Conservation (phyloP, 2,113 vertebrate species). For the Paratilapia polleni region DNA sequence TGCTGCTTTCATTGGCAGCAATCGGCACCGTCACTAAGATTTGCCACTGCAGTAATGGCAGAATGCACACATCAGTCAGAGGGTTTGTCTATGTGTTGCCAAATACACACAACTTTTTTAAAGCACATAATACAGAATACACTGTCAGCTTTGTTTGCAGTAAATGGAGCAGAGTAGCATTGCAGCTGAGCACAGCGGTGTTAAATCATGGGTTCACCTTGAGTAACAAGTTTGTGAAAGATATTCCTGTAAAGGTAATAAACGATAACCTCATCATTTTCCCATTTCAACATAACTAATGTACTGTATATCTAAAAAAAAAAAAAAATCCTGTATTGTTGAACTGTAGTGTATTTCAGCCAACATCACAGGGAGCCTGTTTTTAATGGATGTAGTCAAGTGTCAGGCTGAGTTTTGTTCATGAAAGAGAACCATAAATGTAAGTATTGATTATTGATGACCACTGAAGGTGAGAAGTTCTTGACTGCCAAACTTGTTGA, state of each 20-base stretch:
- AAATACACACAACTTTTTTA: not conserved
- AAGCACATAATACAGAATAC: not conserved
- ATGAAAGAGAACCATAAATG: conserved; percentile 6
- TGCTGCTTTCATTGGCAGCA: not conserved
- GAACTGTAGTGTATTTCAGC: not conserved
- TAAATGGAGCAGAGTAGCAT: not conserved
- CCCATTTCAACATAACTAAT: not conserved
- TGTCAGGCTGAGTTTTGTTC: not conserved
- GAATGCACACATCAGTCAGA: not conserved
- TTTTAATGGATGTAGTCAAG: not conserved
- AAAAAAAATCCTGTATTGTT: not conserved
- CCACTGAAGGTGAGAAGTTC: not conserved
- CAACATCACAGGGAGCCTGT: not conserved
- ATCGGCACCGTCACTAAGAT: not conserved
- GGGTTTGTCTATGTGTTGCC: not conserved
- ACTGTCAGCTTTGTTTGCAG: too few relatives aligned
- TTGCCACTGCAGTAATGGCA: too few relatives aligned
- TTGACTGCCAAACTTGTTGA: conserved; percentile 22
- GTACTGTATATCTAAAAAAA: not conserved
- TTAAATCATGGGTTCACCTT: not conserved
- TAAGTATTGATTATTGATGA: not conserved
- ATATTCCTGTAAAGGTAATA: not conserved
- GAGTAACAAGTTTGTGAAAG: not conserved
- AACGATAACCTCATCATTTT: not conserved
- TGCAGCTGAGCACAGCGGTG: not conserved